Evolutionary conservation across 1,140 invertebrate species (phyloP).

Genomic region (Drosophila dunni): DNA sequence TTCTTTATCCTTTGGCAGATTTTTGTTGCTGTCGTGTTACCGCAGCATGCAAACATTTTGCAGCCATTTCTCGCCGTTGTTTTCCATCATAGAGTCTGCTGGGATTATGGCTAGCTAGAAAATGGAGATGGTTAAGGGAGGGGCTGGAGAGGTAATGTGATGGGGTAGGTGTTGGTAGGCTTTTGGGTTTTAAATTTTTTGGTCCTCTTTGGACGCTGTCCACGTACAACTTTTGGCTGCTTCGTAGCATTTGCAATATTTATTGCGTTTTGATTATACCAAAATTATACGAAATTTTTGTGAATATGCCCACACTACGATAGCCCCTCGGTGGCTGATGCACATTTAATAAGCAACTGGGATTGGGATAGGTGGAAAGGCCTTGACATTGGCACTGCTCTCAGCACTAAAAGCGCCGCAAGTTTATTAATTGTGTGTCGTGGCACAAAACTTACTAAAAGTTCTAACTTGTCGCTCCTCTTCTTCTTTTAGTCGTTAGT

Average conservation of each 20-base stretch:
- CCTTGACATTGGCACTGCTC: conserved; percentile 27
- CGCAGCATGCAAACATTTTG: conserved; percentile 74
- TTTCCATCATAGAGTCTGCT: not conserved
- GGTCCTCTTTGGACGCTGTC: conserved; percentile 45
- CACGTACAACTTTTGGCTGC: conserved; percentile 70
- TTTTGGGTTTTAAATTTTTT: not conserved
- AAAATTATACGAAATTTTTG: conserved; percentile 12
- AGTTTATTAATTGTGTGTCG: conserved; percentile 46
- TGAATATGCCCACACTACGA: too few species aligned
- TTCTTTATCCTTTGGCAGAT: conserved; percentile 60
- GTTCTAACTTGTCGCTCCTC: conserved; percentile 31
- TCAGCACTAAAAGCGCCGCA: conserved; percentile 2
- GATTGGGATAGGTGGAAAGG: conserved; percentile 8
- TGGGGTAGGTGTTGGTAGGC: conserved; percentile 3
- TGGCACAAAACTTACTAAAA: conserved; percentile 30
- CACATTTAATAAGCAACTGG: conserved; percentile 38
- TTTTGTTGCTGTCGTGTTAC: conserved; percentile 62
- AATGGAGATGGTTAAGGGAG: too few species aligned
- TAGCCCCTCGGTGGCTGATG: conserved; percentile 11
- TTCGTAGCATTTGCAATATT: conserved; percentile 77
- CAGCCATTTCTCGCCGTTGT: conserved; percentile 50
- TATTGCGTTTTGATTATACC: conserved; percentile 77
- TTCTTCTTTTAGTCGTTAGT: conserved; percentile 11
- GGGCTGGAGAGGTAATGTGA: not conserved
- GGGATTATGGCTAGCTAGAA: not conserved